Conservation (phyloP, 2,888 invertebrate genomes). For the Caenorhabditis afra region DNA sequence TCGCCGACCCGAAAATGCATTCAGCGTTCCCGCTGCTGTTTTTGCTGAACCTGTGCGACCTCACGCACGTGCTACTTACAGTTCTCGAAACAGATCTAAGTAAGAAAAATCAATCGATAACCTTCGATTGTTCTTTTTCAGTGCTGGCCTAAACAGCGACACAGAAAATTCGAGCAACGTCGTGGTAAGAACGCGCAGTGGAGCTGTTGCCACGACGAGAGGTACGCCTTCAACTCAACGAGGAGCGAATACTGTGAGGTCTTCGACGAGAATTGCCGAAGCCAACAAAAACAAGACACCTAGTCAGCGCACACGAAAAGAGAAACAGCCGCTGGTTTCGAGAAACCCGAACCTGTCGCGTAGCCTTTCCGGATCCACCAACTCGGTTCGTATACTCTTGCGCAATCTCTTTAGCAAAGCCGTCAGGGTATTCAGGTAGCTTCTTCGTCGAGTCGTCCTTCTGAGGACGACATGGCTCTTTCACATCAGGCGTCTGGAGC, state of each 20-base stretch:
- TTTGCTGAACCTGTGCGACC: conserved; percentile 40
- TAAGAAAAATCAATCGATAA: not conserved
- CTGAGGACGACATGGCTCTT: conserved; percentile 27
- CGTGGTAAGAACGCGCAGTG: conserved; percentile 21
- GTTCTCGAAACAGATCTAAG: conserved; percentile 38
- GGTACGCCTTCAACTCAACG: conserved; percentile 19
- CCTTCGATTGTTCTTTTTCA: conserved; percentile 4
- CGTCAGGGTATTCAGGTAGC: conserved; percentile 30
- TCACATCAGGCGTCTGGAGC: conserved; percentile 2
- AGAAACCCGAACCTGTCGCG: conserved; percentile 63
- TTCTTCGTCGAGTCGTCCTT: conserved; percentile 31
- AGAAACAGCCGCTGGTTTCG: conserved; percentile 61
- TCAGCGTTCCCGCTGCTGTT: not conserved
- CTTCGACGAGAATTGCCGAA: conserved; percentile 48
- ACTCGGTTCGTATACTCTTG: conserved; percentile 41
- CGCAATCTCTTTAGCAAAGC: not conserved
- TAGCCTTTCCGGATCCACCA: conserved; percentile 63
- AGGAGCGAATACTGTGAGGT: conserved; percentile 40
- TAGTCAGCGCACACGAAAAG: conserved; percentile 45
- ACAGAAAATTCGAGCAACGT: conserved; percentile 43
- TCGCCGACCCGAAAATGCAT: conserved; percentile 6
- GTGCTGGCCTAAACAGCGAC: conserved; percentile 41
- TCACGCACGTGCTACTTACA: conserved; percentile 43
- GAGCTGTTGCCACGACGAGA: conserved; percentile 2
- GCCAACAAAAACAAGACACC: conserved; percentile 31